Conservation (phyloP, 2,113 vertebrate species). For the Megaleporinus macrocephalus region DNA sequence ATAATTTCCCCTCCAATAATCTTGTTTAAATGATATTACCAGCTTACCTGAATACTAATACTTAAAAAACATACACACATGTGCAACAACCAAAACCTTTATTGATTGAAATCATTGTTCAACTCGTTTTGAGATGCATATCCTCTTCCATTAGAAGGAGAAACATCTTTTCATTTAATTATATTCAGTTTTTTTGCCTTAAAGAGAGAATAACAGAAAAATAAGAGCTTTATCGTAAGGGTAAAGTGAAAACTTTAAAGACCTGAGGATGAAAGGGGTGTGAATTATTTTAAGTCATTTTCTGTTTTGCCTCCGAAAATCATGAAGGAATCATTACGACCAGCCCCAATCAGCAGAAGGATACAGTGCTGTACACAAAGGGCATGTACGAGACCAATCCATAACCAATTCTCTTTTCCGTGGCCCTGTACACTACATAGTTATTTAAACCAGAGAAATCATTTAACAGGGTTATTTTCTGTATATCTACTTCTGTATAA, state of each 20-base stretch:
- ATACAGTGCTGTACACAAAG: neutral
- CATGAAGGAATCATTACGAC: neutral
- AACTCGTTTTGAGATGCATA: slow-evolving; percentile 52
- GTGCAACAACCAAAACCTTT: slow-evolving; percentile 64
- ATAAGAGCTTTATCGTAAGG: slow-evolving; percentile 35
- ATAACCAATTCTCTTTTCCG: too few species aligned
- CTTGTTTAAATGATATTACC: too few species aligned
- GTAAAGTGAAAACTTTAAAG: slow-evolving; percentile 12
- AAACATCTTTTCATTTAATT: slow-evolving; percentile 2
- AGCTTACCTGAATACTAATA: too few species aligned
- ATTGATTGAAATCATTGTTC: slow-evolving; percentile 63
- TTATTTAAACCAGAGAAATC: neutral
- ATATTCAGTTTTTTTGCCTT: slow-evolving; percentile 46
- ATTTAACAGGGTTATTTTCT: neutral
- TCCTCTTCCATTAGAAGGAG: slow-evolving; percentile 21
- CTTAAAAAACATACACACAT: neutral
- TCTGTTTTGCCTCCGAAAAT: neutral
- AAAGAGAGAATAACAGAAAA: slow-evolving; percentile 34
- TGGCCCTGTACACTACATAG: neutral
- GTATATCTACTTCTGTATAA: too few species aligned
- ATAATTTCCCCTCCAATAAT: too few species aligned
- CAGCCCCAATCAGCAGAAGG: neutral
- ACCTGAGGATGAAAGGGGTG: neutral
- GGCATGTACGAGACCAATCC: too few species aligned
- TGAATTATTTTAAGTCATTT: too few species aligned